Evolutionary conservation across 2,888 invertebrate genomes (phyloP), one percentile per base, ranked within the genome.

Genomic region (Operophtera brumata): DNA sequence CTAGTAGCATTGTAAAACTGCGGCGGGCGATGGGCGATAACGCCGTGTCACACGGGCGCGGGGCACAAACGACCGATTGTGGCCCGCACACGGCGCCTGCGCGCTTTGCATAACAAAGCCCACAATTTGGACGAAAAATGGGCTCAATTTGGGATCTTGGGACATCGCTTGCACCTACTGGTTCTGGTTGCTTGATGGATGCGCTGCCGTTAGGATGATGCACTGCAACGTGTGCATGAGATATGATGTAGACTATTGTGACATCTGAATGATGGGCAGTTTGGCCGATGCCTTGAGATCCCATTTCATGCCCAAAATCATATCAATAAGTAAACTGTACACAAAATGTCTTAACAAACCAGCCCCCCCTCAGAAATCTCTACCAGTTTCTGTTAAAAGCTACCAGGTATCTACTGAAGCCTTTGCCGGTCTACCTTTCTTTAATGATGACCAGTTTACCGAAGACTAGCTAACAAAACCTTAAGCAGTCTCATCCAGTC

Each of bases 101-200:
- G 83, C 86, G 84, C 87, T 89, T 88, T 88, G 89, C 89, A 88
- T 89, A 86, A 90, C 88, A 90, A 90, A 89, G 84, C 81, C 78
- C 78, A 86, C 87, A 90, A 88, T 90, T 90, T 88, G 88, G 88
- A 86, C 76, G 87, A 86, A 86, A 89, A 88, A 90, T 88, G 86
- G 83, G 71, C 77, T 67, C 86, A 84, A 86, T 86, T 82, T 36
- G 20, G 42, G 39, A 75, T 78, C 75, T 76, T 69, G 64, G 64
- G 68, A 67, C 62, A 66, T 75, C 71, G 73, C 74, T 66, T 62
- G 77, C 75, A 75, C 67, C 65, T 78, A 36, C 41, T 37, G 42
- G 32, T n/a, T 28, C 41, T 37, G 42, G 32, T n/a, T 28, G 37
- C 11, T 47, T 64, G 62, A 64, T 62, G 55, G 54, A 64, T 62